Percentiles rank a stretch among this genome's conserved stretches.
phyloP scores from a whole-genome alignment of 1,140 invertebrate genomes.

The Scylla paramamosain region DNA sequence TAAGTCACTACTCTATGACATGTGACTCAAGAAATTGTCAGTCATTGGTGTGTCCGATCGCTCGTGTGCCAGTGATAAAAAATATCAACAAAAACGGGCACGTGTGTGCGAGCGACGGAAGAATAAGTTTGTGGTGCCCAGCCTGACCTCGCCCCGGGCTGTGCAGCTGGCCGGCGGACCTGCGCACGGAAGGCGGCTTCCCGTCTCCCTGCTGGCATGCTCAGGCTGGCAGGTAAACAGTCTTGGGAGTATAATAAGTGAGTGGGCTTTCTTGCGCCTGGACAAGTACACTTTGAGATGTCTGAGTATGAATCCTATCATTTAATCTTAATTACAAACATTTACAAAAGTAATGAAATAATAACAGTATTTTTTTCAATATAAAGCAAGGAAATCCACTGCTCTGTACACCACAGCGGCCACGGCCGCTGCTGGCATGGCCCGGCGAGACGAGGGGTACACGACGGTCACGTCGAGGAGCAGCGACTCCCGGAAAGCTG shows the following conservation, averaged over 20 bases:
- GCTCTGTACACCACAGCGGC: neutral
- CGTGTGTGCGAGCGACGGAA: neutral
- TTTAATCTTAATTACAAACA: neutral
- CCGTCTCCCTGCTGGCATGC: neutral
- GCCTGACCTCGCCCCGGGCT: neutral
- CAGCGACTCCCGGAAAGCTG: constrained; percentile 11
- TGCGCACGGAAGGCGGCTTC: neutral
- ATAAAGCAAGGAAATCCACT: no score
- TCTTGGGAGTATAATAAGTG: neutral
- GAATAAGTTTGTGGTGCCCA: neutral
- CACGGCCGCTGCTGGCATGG: neutral
- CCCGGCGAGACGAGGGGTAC: neutral
- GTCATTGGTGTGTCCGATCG: neutral
- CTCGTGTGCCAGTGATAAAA: neutral
- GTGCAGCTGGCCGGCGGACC: neutral
- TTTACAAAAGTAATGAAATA: neutral
- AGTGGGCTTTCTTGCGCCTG: neutral
- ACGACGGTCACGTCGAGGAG: neutral
- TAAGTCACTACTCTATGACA: neutral
- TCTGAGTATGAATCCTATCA: neutral
- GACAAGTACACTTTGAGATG: neutral
- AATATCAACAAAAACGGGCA: neutral
- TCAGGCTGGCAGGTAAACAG: neutral
- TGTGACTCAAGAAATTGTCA: neutral
- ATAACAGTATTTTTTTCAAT: neutral